Conservation (phyloP, 2,888 invertebrate species). For the Eurytoma californica region DNA sequence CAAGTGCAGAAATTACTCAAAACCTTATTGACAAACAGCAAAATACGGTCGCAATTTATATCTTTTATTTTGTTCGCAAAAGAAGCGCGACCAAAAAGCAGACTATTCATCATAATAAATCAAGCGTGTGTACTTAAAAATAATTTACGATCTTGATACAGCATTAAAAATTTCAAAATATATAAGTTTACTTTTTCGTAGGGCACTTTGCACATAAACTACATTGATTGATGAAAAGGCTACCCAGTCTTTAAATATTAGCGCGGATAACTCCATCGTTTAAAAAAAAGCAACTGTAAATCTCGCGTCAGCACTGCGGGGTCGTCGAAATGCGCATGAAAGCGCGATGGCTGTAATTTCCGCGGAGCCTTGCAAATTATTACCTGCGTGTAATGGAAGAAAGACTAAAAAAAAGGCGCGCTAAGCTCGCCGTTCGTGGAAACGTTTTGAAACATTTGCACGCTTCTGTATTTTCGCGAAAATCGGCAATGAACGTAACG, state of each 20-base stretch:
- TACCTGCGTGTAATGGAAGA: background rate
- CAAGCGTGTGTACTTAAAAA: too few relatives aligned
- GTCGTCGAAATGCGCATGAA: constrained; percentile 9
- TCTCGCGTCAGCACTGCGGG: background rate
- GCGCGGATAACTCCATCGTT: background rate
- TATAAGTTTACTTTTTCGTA: background rate
- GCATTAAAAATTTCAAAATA: too few relatives aligned
- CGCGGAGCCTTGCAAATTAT: constrained; percentile 6
- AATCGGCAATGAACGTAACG: background rate
- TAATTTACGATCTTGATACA: too few relatives aligned
- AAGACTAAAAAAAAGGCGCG: background rate
- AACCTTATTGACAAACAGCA: too few relatives aligned
- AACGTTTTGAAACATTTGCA: constrained; percentile 4
- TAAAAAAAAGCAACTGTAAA: background rate
- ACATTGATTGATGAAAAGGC: too few relatives aligned
- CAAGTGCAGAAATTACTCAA: too few relatives aligned
- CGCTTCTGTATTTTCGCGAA: background rate
- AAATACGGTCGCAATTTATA: too few relatives aligned
- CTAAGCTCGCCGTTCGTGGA: background rate
- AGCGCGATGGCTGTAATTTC: constrained; percentile 12
- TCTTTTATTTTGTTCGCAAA: too few relatives aligned
- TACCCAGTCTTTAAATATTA: background rate
- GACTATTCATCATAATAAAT: too few relatives aligned
- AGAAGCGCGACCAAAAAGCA: too few relatives aligned
- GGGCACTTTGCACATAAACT: background rate